These are phyloP conservation scores for Anomalospiza imberbis DNA, from an alignment of 2,797 vertebrate genomes.

Conservation along the genomic window DNA sequence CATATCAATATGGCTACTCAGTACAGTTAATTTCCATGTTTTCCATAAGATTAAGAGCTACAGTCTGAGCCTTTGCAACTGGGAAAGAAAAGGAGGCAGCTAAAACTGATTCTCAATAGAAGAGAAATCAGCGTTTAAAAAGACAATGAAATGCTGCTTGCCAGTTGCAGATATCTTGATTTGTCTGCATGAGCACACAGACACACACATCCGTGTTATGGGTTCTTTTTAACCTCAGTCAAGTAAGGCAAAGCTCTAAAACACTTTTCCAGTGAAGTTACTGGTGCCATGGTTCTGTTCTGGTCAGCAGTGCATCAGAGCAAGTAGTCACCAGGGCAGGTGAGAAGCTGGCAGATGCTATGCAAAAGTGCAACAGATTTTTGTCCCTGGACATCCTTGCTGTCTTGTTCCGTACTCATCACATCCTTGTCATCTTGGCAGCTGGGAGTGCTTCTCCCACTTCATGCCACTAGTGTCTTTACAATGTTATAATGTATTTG, in stretches of 20 bases:
- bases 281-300: not conserved
- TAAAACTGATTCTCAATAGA: not conserved
- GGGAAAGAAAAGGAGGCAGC: not conserved
- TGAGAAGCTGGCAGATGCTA: not conserved
- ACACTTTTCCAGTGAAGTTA: not conserved
- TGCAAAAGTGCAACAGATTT: not conserved
- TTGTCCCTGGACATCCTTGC: not conserved
- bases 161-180: not conserved
- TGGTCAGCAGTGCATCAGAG: not conserved
- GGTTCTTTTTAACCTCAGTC: not conserved
- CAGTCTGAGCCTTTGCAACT: not conserved
- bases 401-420: not conserved
- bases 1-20: not conserved
- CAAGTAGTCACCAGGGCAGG: not conserved
- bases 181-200: not conserved
- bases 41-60: not conserved
- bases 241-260: not conserved
- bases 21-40: not conserved
- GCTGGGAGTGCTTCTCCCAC: not conserved
- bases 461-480: not conserved
- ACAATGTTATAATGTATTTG: not conserved
- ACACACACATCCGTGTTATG: too few relatives aligned
- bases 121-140: not conserved
- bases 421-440: not conserved
- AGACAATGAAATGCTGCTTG: not conserved